phyloP scores from a whole-genome alignment of 2,888 invertebrate genomes.

The Synergus itoensis region DNA sequence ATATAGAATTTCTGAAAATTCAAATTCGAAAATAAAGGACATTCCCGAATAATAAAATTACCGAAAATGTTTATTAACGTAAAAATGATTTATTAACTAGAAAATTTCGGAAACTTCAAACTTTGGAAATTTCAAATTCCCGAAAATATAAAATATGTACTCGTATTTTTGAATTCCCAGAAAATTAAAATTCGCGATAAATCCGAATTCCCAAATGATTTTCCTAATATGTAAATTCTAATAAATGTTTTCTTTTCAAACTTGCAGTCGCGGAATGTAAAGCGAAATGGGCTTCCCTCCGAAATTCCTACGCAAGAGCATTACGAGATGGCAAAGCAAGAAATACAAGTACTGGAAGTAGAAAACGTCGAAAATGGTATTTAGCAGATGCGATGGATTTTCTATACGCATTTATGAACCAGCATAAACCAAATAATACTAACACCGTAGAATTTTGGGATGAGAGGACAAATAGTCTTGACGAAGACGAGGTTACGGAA shows the following conservation, averaged over 20 bases:
- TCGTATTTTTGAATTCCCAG: too few relatives aligned
- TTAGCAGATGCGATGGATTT: slow-evolving; percentile 34
- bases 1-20: too few relatives aligned
- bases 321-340: slow-evolving; percentile 18
- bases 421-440: slow-evolving; percentile 2
- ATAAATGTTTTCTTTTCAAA: background rate
- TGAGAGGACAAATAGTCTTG: slow-evolving; percentile 28
- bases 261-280: slow-evolving; percentile 32
- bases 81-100: too few relatives aligned
- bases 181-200: too few relatives aligned
- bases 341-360: background rate
- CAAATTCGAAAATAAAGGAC: too few relatives aligned
- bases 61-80: too few relatives aligned
- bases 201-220: background rate
- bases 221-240: background rate
- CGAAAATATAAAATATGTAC: too few relatives aligned
- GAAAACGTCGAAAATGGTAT: slow-evolving; percentile 37
- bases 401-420: slow-evolving; percentile 21
- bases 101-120: too few relatives aligned
- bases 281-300: slow-evolving; percentile 21
- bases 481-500: slow-evolving; percentile 16
- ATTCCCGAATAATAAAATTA: too few relatives aligned
- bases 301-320: slow-evolving; percentile 33
- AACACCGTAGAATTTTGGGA: slow-evolving; percentile 24
- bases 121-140: too few relatives aligned